Evolutionary conservation across 1,140 invertebrate genomes (phyloP).

Genomic region (Magallana angulata): DNA sequence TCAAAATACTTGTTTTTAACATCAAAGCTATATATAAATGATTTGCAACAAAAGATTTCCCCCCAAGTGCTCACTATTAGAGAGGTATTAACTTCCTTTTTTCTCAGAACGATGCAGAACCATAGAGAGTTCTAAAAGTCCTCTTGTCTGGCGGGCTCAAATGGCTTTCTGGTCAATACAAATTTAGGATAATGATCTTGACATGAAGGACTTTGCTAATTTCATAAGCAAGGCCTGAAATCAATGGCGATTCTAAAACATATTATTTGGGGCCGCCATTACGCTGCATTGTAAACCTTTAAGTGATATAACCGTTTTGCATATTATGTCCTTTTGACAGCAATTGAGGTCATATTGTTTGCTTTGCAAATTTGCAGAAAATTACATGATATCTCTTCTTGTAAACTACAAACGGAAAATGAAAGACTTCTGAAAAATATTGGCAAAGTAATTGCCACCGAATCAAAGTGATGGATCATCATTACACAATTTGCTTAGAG

Average conservation of each 20-base stretch:
- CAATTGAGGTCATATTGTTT: constrained; percentile 21
- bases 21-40: neutral
- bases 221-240: constrained; percentile 2
- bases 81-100: neutral
- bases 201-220: constrained; percentile 30
- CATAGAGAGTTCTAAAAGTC: neutral
- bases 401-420: constrained; percentile 1
- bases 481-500: constrained; percentile 6
- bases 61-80: neutral
- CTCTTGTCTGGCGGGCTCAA: neutral
- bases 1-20: no score
- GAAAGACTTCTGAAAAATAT: neutral
- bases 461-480: constrained; percentile 16
- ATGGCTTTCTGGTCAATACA: constrained; percentile 15
- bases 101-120: neutral
- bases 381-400: neutral
- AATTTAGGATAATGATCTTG: constrained; percentile 17
- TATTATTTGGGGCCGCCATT: neutral
- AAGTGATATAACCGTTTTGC: neutral
- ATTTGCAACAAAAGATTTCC: neutral
- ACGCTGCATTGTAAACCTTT: neutral
- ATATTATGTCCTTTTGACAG: neutral
- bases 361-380: constrained; percentile 21
- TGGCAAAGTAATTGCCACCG: neutral
- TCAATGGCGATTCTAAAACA: constrained; percentile 4